phyloP scores from a whole-genome alignment of 2,797 vertebrate species.

The Avahi laniger region DNA sequence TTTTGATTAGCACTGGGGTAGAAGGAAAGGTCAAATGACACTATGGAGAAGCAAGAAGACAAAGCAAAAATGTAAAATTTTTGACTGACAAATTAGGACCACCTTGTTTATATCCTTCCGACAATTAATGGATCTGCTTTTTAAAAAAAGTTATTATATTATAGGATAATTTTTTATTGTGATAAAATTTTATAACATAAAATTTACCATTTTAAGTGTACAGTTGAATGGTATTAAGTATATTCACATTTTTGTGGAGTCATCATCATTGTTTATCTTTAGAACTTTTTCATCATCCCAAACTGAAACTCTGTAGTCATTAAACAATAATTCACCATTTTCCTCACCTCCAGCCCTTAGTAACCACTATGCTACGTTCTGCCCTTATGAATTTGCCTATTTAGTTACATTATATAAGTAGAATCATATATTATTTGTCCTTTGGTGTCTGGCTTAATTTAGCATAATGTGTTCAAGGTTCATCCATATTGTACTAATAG shows the following conservation, averaged over 20 bases:
- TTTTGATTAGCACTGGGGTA: not conserved
- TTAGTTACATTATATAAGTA: not conserved
- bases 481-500: not conserved
- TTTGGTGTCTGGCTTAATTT: not conserved
- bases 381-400: not conserved
- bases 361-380: not conserved
- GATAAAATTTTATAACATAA: not conserved
- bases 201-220: not conserved
- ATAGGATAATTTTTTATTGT: not conserved
- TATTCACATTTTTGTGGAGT: not conserved
- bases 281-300: too few relatives aligned
- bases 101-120: not conserved
- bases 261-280: too few relatives aligned
- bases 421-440: not conserved
- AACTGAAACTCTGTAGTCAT: not conserved
- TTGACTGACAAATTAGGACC: not conserved
- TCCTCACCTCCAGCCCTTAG: not conserved
- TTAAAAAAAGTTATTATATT: not conserved
- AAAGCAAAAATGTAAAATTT: not conserved
- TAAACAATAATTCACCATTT: not conserved
- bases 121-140: not conserved
- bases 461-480: not conserved
- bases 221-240: not conserved
- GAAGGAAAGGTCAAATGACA: not conserved
- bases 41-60: not conserved